These are phyloP conservation scores for Microcebus tavaratra DNA, from an alignment of 2,113 vertebrate genomes.

Conservation along the genomic window DNA sequence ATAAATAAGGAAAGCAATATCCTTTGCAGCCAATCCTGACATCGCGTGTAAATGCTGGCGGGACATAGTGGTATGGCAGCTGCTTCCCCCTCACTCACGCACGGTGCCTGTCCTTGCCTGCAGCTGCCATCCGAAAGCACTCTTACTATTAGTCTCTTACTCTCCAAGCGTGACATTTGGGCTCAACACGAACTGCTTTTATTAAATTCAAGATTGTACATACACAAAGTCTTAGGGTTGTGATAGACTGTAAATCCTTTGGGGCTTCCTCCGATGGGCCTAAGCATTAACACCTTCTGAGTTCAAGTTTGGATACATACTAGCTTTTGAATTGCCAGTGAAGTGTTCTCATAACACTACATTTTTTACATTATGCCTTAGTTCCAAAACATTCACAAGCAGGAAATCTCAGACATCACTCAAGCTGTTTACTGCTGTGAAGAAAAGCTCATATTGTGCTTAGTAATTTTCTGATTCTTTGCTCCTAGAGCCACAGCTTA, in stretches of 20 bases:
- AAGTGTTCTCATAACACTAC: neutral
- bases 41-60: neutral
- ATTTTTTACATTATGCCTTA: neutral
- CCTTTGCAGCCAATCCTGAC: neutral
- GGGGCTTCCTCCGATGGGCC: neutral
- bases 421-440: neutral
- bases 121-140: neutral
- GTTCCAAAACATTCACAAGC: neutral
- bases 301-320: neutral
- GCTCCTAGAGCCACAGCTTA: neutral
- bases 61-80: fast-evolving
- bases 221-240: neutral
- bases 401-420: neutral
- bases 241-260: neutral
- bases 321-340: neutral
- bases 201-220: neutral
- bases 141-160: neutral
- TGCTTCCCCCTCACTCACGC: neutral
- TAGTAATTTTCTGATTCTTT: neutral
- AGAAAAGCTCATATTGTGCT: neutral
- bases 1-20: too few species aligned
- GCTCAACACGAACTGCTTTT: neutral
- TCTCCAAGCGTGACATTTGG: neutral
- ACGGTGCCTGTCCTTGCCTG: neutral
- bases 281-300: neutral